Base-by-base conservation (phyloP, 2,888 invertebrate species). In the Latrodectus elegans region DNA sequence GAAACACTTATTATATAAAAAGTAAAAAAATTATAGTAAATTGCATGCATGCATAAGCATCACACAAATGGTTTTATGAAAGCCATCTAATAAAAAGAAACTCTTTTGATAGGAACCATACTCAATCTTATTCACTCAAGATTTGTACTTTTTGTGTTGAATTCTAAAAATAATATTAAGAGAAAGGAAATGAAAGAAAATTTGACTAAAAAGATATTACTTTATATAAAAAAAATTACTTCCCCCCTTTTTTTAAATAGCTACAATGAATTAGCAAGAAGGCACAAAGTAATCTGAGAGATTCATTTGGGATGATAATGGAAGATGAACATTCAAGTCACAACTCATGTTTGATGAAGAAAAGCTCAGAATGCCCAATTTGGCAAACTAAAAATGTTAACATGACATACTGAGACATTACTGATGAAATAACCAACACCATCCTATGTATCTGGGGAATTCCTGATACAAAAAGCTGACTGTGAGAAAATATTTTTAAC, bases 241-340 rank as follows among this genome's bases (percentile, higher is more conserved):
- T 52, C 67, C n/a, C 22, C 15, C 26, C n/a, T 74, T 12, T 17
- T 67, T 51, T 68, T 51, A 60, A n/a, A 68, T 22, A 38, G 38
- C 38, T 38, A 38, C 38, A n/a, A 70, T 78, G 70, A 78, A 70
- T 72, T 64, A 64, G 71, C 55, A 53, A 85, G 74, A 87, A 87
- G 81, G 81, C 86, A 87, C 86, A 81, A 81, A 87, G 86, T 81
- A 87, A 80, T 80, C 17, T 72, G 81, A 81, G 71, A 80, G 78
- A 84, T 84, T 80, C 75, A 73, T 70, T 73, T 22, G 77, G 86
- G 86, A 87, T 86, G 86, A 71, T 53, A 76, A 65, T 60, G 76
- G 76, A 77, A 81, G 73, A 86, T 52, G 55, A 55, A 52, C 73
- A 73, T 67, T 74, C 38, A 38, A 38, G 77, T 84, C 49, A 67